Percentiles rank a stretch among this genome's conserved stretches.
phyloP scores from a whole-genome alignment of 2,797 vertebrate genomes.

The Psittacula echo region DNA sequence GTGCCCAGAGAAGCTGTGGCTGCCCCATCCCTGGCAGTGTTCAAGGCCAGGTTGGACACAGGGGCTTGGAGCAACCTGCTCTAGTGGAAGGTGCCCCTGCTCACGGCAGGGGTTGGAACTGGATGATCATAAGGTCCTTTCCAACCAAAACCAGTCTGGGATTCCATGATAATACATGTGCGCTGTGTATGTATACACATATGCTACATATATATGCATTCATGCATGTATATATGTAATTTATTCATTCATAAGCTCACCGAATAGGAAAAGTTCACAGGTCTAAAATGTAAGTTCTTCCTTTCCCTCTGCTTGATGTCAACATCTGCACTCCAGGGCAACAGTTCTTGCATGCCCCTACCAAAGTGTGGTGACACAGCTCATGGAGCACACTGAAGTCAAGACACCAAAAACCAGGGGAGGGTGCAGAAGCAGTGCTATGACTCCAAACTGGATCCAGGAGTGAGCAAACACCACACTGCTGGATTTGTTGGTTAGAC shows the following conservation, averaged over 20 bases:
- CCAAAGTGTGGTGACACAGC: background rate
- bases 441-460: background rate
- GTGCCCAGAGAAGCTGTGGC: too few relatives aligned
- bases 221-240: too few relatives aligned
- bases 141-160: background rate
- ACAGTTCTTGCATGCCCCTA: background rate
- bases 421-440: background rate
- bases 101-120: background rate
- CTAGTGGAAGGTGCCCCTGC: too few relatives aligned
- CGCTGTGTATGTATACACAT: background rate
- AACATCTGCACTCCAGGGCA: background rate
- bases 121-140: background rate
- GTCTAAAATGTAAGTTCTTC: background rate
- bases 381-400: background rate
- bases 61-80: too few relatives aligned
- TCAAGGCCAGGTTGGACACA: too few relatives aligned
- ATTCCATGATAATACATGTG: background rate
- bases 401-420: background rate
- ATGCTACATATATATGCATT: background rate
- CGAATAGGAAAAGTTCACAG: background rate
- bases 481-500: background rate
- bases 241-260: background rate
- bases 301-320: background rate
- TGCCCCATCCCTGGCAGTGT: too few relatives aligned
- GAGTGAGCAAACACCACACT: background rate